These are phyloP conservation scores for Eubasilissa regina DNA, from an alignment of 1,140 invertebrate species.

Conservation along the genomic window DNA sequence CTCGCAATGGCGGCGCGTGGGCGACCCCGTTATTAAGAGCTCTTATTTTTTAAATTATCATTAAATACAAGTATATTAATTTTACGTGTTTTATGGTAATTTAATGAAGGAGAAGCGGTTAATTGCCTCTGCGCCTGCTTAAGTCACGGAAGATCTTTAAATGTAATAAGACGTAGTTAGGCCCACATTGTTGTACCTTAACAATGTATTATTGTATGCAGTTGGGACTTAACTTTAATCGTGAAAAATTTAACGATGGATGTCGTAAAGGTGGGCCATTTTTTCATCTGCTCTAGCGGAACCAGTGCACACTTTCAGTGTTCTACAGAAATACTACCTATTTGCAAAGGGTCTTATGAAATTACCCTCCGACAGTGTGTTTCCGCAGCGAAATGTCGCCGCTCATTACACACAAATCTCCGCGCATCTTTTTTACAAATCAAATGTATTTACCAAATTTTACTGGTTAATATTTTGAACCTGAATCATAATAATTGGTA, in stretches of 20 bases:
- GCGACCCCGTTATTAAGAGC: constrained; percentile 31
- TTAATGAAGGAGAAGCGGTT: constrained; percentile 9
- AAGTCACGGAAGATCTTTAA: neutral
- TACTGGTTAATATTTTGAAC: too few species aligned
- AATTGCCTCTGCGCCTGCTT: constrained; percentile 17
- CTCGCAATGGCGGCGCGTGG: constrained; percentile 10
- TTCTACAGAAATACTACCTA: too few species aligned
- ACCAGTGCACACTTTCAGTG: too few species aligned
- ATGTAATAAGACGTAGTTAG: constrained; percentile 12
- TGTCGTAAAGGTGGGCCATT: neutral
- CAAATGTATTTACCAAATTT: too few species aligned
- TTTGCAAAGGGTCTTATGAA: too few species aligned
- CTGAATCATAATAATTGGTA: too few species aligned
- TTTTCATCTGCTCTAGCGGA: neutral
- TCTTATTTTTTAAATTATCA: constrained; percentile 35
- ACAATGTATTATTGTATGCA: neutral
- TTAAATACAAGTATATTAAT: constrained; percentile 24
- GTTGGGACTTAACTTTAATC: neutral
- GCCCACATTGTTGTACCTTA: constrained; percentile 5
- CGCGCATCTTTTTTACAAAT: too few species aligned
- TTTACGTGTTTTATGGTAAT: constrained; percentile 36
- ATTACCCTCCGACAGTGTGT: too few species aligned
- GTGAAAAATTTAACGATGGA: too few species aligned
- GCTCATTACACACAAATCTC: too few species aligned
- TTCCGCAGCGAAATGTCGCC: too few species aligned